Percentiles rank a stretch among this genome's conserved stretches.
Conservation (phyloP, 2,888 invertebrate genomes). For the Mythimna pallens region DNA sequence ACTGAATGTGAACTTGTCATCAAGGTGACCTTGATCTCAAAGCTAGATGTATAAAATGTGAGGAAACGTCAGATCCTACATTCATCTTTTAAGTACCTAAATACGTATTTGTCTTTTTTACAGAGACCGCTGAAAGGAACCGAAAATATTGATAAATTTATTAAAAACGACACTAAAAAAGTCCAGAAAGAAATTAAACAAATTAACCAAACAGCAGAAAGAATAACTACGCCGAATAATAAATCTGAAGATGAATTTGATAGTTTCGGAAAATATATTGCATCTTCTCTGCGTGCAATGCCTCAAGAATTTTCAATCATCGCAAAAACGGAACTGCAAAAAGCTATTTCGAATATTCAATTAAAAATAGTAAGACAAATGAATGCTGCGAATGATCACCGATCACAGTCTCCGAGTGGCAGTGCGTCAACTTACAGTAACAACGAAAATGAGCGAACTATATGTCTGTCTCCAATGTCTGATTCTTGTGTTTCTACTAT, state of each 20-base stretch:
- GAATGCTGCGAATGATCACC: background rate
- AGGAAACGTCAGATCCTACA: no score
- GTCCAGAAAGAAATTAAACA: background rate
- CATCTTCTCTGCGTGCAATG: slow-evolving; percentile 41
- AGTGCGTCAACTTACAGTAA: slow-evolving; percentile 15
- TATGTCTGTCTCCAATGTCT: slow-evolving; percentile 24
- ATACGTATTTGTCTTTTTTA: slow-evolving; percentile 1
- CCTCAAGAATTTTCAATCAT: slow-evolving; percentile 47
- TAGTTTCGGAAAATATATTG: slow-evolving; percentile 52
- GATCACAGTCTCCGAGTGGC: slow-evolving; percentile 2
- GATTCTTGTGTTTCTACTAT: slow-evolving; percentile 35
- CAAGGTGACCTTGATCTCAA: no score
- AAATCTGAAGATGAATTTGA: slow-evolving; percentile 43
- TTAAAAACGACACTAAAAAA: background rate
- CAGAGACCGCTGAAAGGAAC: slow-evolving; percentile 29
- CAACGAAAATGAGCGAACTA: slow-evolving; percentile 5
- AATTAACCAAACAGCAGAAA: background rate
- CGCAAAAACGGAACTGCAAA: slow-evolving; percentile 51
- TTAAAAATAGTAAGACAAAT: slow-evolving; percentile 31
- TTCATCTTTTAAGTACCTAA: background rate
- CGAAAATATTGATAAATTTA: background rate
- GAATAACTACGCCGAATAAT: background rate
- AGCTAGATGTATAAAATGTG: no score
- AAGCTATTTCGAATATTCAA: slow-evolving; percentile 50
- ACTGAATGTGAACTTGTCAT: no score